These are phyloP conservation scores for Ptychochromis oligacanthus DNA, from an alignment of 2,113 vertebrate genomes.

Conservation along the genomic window DNA sequence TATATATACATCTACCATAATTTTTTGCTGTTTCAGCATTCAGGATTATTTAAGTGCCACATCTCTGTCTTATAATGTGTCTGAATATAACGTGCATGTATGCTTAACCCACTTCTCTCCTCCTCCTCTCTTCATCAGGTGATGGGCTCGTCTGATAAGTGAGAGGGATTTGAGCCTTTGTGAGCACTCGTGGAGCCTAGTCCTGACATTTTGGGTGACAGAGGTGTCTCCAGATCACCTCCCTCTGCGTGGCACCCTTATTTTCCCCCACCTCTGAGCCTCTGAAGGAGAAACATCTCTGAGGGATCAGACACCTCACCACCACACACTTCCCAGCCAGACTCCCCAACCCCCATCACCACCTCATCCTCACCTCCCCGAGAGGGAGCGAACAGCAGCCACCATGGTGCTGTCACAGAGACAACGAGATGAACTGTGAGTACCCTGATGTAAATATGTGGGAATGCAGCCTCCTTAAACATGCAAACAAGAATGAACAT, in stretches of 20 bases:
- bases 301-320: constrained; percentile 63
- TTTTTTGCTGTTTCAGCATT: neutral
- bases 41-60: too few species aligned
- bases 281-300: constrained; percentile 58
- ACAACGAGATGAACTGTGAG: constrained; percentile 99
- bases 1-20: neutral
- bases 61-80: neutral
- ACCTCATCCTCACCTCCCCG: constrained; percentile 77
- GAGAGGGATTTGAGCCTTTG: constrained; percentile 60
- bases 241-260: constrained; percentile 36
- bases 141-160: constrained; percentile 85
- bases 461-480: constrained; percentile 28
- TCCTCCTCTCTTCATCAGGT: constrained; percentile 80
- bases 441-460: constrained; percentile 44
- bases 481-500: constrained; percentile 43
- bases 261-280: constrained; percentile 36
- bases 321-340: constrained; percentile 11
- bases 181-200: constrained; percentile 1
- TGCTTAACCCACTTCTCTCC: neutral
- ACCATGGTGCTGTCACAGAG: constrained; percentile 99
- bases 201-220: constrained; percentile 14
- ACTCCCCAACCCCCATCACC: constrained; percentile 64
- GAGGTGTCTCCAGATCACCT: constrained; percentile 12
- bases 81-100: neutral
- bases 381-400: constrained; percentile 81